Evolutionary conservation across 2,113 vertebrate species (phyloP).

Genomic region (Hyperoodon ampullatus): DNA sequence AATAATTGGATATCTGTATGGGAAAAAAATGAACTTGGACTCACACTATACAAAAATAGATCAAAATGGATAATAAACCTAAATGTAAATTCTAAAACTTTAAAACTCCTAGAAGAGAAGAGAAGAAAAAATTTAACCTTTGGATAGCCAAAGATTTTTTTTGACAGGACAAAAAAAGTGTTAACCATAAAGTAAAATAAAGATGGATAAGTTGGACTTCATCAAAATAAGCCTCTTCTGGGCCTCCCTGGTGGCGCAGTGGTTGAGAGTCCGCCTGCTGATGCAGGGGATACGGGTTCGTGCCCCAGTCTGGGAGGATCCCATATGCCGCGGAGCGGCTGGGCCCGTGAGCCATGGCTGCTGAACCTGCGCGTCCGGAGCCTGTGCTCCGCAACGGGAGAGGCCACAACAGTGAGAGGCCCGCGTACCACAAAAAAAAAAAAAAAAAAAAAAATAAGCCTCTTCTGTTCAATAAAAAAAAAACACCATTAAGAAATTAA

Average conservation of each 20-base stretch:
- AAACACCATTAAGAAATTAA: not conserved
- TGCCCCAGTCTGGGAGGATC: too few species aligned
- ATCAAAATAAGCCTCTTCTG: not conserved
- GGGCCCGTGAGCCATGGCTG: too few species aligned
- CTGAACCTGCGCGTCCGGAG: too few species aligned
- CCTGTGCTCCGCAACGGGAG: too few species aligned
- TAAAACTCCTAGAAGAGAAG: not conserved
- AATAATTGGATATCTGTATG: not conserved
- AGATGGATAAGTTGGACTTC: not conserved
- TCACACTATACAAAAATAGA: not conserved
- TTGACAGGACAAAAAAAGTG: not conserved
- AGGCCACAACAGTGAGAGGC: too few species aligned
- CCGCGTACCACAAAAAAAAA: too few species aligned
- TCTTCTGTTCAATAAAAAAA: not conserved
- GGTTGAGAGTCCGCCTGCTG: too few species aligned
- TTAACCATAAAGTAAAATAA: not conserved
- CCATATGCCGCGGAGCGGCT: too few species aligned
- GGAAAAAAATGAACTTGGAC: not conserved
- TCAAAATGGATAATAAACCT: not conserved
- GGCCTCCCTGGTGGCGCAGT: too few species aligned
- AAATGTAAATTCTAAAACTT: not conserved
- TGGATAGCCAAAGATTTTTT: not conserved
- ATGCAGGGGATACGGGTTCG: too few species aligned
- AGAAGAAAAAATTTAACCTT: not conserved
- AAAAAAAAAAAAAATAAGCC: too few species aligned